Evolutionary conservation across 2,797 vertebrate species (phyloP).

Genomic region (Peromyscus melanophrys): DNA sequence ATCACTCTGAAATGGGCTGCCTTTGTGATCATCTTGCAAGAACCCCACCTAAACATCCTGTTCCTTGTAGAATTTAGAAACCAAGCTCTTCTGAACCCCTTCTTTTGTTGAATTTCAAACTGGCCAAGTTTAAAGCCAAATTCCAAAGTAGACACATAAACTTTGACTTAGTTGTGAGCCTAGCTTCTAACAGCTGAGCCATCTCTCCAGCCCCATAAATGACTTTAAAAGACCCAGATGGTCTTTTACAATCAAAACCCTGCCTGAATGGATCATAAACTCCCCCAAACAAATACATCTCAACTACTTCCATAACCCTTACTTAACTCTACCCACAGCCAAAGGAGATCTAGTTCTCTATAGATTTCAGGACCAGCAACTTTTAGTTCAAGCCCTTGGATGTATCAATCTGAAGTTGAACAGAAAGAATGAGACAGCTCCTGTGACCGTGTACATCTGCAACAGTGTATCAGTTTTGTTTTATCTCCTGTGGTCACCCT

Average conservation of each 20-base stretch:
- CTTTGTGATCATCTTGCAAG: not conserved
- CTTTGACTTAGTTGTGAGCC: too few relatives aligned
- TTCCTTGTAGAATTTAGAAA: conserved; percentile 42
- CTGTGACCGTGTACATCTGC: not conserved
- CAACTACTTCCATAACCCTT: not conserved
- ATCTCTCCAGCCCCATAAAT: not conserved
- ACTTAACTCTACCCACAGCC: not conserved
- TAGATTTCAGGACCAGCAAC: not conserved
- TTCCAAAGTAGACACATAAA: conserved; percentile 50
- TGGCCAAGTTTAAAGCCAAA: conserved; percentile 33
- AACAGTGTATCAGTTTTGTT: not conserved
- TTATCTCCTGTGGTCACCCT: not conserved
- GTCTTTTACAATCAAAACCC: conserved; percentile 45
- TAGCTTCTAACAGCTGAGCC: not conserved
- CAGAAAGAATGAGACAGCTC: not conserved
- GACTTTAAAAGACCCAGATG: conserved; percentile 13
- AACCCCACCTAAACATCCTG: not conserved
- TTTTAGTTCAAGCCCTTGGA: not conserved
- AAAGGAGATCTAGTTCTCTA: conserved; percentile 33
- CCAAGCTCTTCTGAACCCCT: not conserved
- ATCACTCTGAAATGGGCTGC: not conserved
- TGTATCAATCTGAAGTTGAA: not conserved
- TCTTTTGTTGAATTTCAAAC: conserved; percentile 44
- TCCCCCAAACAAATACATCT: conserved; percentile 10
- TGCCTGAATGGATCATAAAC: conserved; percentile 51